Evolutionary conservation across 1,140 invertebrate species (phyloP), one percentile per base, ranked within the genome.

Genomic region (Trichomalopsis sarcophagae): DNA sequence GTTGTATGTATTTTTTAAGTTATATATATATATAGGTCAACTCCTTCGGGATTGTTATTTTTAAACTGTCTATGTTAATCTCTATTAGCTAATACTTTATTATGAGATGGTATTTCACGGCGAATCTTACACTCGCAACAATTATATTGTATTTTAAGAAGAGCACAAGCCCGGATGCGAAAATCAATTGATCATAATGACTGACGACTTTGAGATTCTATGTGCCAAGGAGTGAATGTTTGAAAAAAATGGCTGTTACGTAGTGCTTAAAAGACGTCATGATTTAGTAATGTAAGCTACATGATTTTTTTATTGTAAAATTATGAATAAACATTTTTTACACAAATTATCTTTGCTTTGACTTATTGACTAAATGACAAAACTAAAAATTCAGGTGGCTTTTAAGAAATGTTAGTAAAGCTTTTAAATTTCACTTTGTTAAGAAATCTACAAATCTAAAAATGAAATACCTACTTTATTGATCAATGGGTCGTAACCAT

Each of bases 261-360:
- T 81, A 86, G 78, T 75, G 81, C 71, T 86, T 84, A 84, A 83
- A 13, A 80, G 30, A 83, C 71, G 66, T 81, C 87, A 84, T 55
- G 11, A 74, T 88, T 89, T 87, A 87, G 74, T 77, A 33, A 78
- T 87, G 83, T 86, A 84, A 80, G 78, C 44, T 86, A 86, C 44
- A 82, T 86, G 87, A 68, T 86, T 89, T 89, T 88, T 89, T 89
- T 88, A 88, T 89, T 90, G 85, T 85, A 89, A 89, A 77, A 88
- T 78, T 86, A 88, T 85, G 33, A 90, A 90, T 90, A 90, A 90
- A 90, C 62, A 33, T 87, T 85, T 90, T 90, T 87, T 90, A 90
- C 47, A 86, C 85, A 86, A 78, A 69, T 47, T 71, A 40, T 7
- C 6, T 71, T 27, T 62, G n/a, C 21, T 62, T 62, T 4, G 6